Percentiles rank a stretch among this genome's conserved stretches.
phyloP scores from a whole-genome alignment of 2,797 vertebrate genomes.

The Pterois miles region DNA sequence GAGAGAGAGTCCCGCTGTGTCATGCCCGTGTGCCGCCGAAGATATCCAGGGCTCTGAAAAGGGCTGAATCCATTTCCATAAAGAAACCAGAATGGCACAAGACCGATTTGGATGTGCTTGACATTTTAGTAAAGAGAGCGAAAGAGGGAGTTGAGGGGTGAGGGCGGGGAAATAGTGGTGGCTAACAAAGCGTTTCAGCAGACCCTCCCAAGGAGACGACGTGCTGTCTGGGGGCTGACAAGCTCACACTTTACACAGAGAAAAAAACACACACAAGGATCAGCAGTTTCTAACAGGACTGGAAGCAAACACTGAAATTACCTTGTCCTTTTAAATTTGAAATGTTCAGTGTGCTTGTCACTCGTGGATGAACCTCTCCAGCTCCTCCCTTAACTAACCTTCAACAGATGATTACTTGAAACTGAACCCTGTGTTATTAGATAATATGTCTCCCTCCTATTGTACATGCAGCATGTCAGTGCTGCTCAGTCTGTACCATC shows the following conservation, averaged over 20 bases:
- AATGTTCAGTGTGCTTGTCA: not conserved
- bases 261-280: not conserved
- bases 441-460: conserved; percentile 18
- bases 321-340: not conserved
- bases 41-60: conserved; percentile 56
- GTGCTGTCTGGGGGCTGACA: conserved; percentile 54
- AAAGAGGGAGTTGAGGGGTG: conserved; percentile 56
- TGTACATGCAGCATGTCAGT: conserved; percentile 33
- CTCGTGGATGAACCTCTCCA: not conserved
- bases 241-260: not conserved
- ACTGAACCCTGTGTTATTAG: conserved; percentile 18
- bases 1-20: conserved; percentile 11
- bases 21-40: conserved; percentile 36
- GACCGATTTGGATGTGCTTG: conserved; percentile 78
- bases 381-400: not conserved
- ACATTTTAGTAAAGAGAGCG: conserved; percentile 77
- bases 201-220: conserved; percentile 24
- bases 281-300: not conserved
- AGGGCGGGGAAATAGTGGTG: conserved; percentile 57
- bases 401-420: conserved; percentile 23
- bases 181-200: conserved; percentile 72
- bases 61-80: conserved; percentile 81
- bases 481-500: conserved; percentile 26
- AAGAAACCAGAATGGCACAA: conserved; percentile 48
- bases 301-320: not conserved